These are phyloP conservation scores for Synanthedon formicaeformis DNA, from an alignment of 2,888 invertebrate genomes.

Conservation along the genomic window DNA sequence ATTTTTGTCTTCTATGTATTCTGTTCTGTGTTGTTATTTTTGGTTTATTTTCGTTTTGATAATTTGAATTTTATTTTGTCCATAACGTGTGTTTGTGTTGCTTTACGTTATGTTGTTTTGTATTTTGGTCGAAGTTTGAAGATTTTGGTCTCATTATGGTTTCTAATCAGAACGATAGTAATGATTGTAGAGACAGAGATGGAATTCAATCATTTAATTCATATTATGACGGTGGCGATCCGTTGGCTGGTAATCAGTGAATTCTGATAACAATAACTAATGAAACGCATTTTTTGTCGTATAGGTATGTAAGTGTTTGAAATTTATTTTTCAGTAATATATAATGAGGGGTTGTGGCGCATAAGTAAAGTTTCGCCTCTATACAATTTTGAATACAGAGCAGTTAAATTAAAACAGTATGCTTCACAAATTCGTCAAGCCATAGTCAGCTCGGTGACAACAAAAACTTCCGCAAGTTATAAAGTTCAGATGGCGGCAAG, in stretches of 20 bases:
- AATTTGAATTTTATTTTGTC: no score
- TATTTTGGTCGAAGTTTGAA: no score
- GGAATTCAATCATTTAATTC: neutral
- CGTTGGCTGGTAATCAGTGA: neutral
- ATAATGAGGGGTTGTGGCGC: conserved; percentile 51
- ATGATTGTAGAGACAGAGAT: no score
- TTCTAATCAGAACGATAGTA: neutral
- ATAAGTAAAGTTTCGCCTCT: conserved; percentile 49
- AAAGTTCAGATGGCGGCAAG: conserved; percentile 37
- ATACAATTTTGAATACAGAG: conserved; percentile 36
- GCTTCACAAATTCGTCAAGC: conserved; percentile 49
- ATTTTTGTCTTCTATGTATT: no score
- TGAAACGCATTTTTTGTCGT: neutral
- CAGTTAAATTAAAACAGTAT: conserved; percentile 53
- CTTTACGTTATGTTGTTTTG: no score
- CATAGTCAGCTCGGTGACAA: conserved; percentile 30
- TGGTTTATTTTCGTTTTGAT: no score
- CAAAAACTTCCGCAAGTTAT: conserved; percentile 32
- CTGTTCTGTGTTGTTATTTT: no score
- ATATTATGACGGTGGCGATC: neutral
- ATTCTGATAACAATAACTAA: neutral
- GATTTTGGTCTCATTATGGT: no score
- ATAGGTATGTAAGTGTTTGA: neutral
- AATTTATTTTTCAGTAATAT: conserved; percentile 32
- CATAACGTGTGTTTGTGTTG: no score